Base-by-base conservation (phyloP, 2,113 vertebrate species). In the Himantopus leucocephalus region DNA sequence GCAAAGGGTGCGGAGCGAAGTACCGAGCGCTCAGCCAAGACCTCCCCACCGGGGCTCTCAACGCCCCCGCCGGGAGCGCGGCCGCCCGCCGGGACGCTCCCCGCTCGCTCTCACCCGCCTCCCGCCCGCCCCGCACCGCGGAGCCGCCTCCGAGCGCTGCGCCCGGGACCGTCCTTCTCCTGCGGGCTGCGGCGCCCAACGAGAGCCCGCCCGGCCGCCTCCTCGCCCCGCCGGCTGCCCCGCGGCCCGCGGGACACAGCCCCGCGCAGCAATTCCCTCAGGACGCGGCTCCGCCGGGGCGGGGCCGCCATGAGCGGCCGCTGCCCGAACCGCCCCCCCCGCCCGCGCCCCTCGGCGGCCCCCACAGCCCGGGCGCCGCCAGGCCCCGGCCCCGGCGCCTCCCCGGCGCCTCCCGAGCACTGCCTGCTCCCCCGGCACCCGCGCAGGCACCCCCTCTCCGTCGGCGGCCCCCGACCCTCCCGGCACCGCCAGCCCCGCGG, bases 1-100 rank as follows among this genome's bases (percentile, higher is more conserved):
- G 24, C 18, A 5, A 9, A 59, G 30, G 8, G 13, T 3, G 15
- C n/a, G 23, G 63, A 19, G 35, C 0, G 37, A n/a, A 48, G 41
- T 3, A 2, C 24, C 1, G 41, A 20, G 14, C 37, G 0, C 58
- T 18, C 30, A 3, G 1, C 27, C 1, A 2, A 7, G 17, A 32
- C 52, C 73, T 10, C 1, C 43, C 58, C 2, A 7, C 29, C 2
- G 45, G 27, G 9, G 43, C 8, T 4, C 55, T 8, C 53, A 32
- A 13, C 43, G 43, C 43, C 43, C 41, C 11, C 41, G 12, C 41
- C 41, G 41, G 41, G 41, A 41, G 41, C 41, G 41, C 6, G 23
- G 8, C 3, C 26, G 20, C 47, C 47, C 21, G 21, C 21, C 11
- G 47, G 24, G 68, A 39, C 48, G 56, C 29, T 30, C 68, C 22